phyloP scores from a whole-genome alignment of 2,797 vertebrate genomes.

The Enteromius unitaeniatus region DNA sequence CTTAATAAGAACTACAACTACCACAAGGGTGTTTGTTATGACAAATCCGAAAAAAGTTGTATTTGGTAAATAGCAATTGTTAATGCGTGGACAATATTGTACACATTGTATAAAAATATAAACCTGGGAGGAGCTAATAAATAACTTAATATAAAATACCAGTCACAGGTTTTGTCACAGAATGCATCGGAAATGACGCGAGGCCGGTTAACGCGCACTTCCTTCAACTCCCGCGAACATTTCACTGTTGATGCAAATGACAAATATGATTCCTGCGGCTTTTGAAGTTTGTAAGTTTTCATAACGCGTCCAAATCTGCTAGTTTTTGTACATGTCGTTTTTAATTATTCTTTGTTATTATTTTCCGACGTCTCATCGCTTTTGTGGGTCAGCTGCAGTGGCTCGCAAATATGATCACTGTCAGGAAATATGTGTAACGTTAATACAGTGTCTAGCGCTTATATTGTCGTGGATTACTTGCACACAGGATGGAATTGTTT shows the following conservation, averaged over 20 bases:
- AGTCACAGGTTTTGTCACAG: neutral
- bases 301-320: neutral
- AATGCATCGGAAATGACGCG: slow-evolving; percentile 31
- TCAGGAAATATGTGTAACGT: neutral
- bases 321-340: neutral
- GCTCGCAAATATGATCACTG: neutral
- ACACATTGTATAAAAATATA: neutral
- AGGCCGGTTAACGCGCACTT: neutral
- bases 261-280: neutral
- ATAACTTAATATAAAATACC: neutral
- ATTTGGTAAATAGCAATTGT: neutral
- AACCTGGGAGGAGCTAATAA: neutral
- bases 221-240: slow-evolving; percentile 10
- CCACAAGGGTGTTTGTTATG: neutral
- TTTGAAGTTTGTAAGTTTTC: slow-evolving; percentile 17
- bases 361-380: neutral
- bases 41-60: neutral
- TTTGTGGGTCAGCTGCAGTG: neutral
- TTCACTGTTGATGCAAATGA: neutral
- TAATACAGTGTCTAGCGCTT: neutral
- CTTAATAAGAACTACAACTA: neutral
- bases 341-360: neutral
- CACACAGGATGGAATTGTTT: neutral
- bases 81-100: neutral
- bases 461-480: neutral